These are phyloP conservation scores for Oscheius sp. DNA, from an alignment of 2,888 invertebrate genomes.

Conservation along the genomic window DNA sequence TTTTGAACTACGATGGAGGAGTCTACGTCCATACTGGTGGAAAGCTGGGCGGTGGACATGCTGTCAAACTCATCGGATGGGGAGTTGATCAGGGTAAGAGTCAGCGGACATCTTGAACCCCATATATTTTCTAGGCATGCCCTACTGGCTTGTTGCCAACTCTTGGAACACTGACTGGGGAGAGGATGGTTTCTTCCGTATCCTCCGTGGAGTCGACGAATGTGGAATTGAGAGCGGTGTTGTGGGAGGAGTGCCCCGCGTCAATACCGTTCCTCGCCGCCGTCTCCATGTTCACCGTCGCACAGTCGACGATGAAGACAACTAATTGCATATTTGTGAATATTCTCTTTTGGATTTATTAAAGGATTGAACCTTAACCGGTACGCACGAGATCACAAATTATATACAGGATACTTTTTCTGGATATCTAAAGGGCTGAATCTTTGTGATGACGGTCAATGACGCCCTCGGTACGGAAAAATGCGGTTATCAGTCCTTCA, in stretches of 20 bases:
- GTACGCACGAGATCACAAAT: constrained; percentile 23
- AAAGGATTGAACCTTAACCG: constrained; percentile 12
- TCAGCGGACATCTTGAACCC: constrained; percentile 77
- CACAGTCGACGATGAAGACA: constrained; percentile 6
- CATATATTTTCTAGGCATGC: constrained; percentile 75
- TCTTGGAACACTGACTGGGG: constrained; percentile 94
- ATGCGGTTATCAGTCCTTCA: constrained; percentile 69
- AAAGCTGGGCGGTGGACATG: constrained; percentile 83
- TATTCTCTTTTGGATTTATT: not conserved
- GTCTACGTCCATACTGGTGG: constrained; percentile 80
- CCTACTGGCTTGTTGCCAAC: constrained; percentile 89
- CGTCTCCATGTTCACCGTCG: constrained; percentile 29
- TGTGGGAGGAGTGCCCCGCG: constrained; percentile 73
- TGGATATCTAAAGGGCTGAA: not conserved
- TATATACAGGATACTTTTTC: not conserved
- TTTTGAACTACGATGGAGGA: constrained; percentile 68
- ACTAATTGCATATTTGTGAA: constrained; percentile 24
- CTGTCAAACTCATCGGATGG: constrained; percentile 90
- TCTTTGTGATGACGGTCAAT: constrained; percentile 27
- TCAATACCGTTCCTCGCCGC: constrained; percentile 44
- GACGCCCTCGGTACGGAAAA: constrained; percentile 58
- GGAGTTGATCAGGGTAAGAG: constrained; percentile 84
- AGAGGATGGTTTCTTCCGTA: constrained; percentile 81
- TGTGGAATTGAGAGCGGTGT: constrained; percentile 76
- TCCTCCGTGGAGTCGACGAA: constrained; percentile 82